Percentiles rank a stretch among this genome's conserved stretches.
Conservation (phyloP, 2,113 vertebrate genomes). For the Poicephalus meyeri region DNA sequence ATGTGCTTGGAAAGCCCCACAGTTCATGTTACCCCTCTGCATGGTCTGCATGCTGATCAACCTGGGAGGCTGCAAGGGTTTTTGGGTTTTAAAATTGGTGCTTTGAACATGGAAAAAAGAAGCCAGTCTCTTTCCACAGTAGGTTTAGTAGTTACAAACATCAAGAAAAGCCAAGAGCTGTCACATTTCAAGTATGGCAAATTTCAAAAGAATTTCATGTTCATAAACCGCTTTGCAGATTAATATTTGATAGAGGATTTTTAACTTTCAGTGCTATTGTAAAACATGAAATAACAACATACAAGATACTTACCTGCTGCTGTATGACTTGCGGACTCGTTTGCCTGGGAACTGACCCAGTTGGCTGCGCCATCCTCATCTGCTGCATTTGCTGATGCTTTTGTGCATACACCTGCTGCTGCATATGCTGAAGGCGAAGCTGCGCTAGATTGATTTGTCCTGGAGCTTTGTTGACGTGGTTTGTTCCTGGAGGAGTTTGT, state of each 20-base stretch:
- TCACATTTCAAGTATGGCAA: neutral
- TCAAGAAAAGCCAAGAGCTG: constrained; percentile 13
- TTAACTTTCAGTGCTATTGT: neutral
- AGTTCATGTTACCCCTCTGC: constrained; percentile 92
- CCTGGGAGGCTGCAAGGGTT: constrained; percentile 89
- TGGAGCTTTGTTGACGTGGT: constrained; percentile 87
- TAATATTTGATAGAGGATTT: neutral
- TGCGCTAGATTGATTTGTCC: constrained; percentile 98
- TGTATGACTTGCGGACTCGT: constrained; percentile 85
- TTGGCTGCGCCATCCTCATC: constrained; percentile 92
- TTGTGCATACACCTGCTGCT: constrained; percentile 91
- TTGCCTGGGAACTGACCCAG: constrained; percentile 85
- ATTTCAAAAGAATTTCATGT: neutral
- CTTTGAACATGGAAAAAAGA: constrained; percentile 17
- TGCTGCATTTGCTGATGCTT: constrained; percentile 90
- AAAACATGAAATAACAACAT: neutral
- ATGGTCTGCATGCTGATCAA: constrained; percentile 98
- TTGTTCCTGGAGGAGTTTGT: constrained; percentile 84
- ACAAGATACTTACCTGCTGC: constrained; percentile 81
- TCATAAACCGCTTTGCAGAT: neutral
- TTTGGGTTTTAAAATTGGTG: constrained; percentile 48
- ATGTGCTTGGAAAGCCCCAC: constrained; percentile 91
- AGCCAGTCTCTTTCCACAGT: constrained; percentile 36
- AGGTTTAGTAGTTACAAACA: constrained; percentile 23
- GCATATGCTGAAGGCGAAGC: constrained; percentile 96